Evolutionary conservation across 1,140 invertebrate species (phyloP).

Genomic region (Pemphigus obesinymphae): DNA sequence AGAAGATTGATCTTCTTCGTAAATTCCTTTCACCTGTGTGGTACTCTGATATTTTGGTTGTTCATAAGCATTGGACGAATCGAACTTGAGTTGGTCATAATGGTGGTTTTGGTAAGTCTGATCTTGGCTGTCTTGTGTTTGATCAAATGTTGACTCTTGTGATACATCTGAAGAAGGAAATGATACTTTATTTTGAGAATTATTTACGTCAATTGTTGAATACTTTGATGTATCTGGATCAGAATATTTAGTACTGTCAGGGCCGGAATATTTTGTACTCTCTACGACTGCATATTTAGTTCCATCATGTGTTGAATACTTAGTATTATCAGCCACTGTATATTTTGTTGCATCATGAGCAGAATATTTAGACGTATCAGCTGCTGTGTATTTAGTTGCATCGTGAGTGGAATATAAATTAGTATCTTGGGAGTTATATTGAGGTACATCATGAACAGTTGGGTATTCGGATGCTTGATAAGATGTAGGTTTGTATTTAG

Average conservation of each 20-base stretch:
- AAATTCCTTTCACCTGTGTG: background rate
- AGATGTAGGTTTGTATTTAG: conserved; percentile 41
- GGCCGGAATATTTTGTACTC: conserved; percentile 41
- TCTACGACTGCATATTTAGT: conserved; percentile 35
- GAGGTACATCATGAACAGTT: conserved; percentile 31
- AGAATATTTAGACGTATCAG: background rate
- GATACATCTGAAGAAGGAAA: conserved; percentile 13
- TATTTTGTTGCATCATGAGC: background rate
- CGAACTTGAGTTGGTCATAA: conserved; percentile 40
- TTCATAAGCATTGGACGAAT: conserved; percentile 24
- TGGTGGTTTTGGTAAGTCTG: conserved; percentile 36
- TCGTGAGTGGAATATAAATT: background rate
- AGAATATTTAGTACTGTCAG: conserved; percentile 42
- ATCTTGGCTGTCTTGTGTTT: conserved; percentile 25
- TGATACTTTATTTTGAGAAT: conserved; percentile 42
- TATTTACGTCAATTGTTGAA: conserved; percentile 30
- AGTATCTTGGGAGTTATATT: background rate
- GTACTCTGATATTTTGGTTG: conserved; percentile 18
- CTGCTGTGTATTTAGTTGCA: background rate
- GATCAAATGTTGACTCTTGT: background rate
- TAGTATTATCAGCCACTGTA: conserved; percentile 41
- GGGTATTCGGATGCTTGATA: conserved; percentile 41
- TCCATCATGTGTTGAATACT: conserved; percentile 42
- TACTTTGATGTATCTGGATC: conserved; percentile 43
- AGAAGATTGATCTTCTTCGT: background rate